Base-by-base conservation (phyloP, 2,888 invertebrate genomes). In the Strigamia maritima region DNA sequence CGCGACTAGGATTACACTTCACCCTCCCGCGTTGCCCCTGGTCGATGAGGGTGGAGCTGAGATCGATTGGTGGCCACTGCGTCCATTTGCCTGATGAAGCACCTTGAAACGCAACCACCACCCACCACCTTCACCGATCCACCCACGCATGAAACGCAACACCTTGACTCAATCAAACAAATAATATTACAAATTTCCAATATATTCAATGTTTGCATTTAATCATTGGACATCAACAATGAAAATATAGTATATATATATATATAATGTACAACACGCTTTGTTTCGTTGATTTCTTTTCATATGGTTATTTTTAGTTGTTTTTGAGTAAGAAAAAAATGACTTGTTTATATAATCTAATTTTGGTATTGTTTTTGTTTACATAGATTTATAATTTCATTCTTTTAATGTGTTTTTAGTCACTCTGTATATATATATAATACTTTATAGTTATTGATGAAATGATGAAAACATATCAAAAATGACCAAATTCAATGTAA, bases 1-100 rank as follows among this genome's bases (percentile, higher is more conserved):
- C 54, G 54, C 54, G 54, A 54, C 54, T 54, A 54, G 54, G 54
- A 54, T 54, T 54, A 54, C 54, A 54, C 54, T 54, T 54, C 54
- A 54, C 54, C 54, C 54, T 54, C 54, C 54, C 54, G 54, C 54
- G 54, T 54, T 54, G 54, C 54, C 54, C 54, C 54, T 54, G 54
- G 54, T 54, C 54, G 54, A 54, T 54, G 54, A 54, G 54, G 54
- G 54, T 54, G 54, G 54, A 54, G 54, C 54, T 6, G 54, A 54
- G 54, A 54, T 54, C 54, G 54, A 54, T 54, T 54, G 54, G 54
- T 54, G 54, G 54, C 54, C 54, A 54, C 54, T 54, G 54, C 54
- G 22, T 54, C 54, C 54, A 54, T 54, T 54, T 54, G 54, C 54
- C 54, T 54, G 54, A 54, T 54, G 54, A 54, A 54, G 54, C 54